Base-by-base conservation (phyloP, 1,140 invertebrate species). In the Tribolium madens region DNA sequence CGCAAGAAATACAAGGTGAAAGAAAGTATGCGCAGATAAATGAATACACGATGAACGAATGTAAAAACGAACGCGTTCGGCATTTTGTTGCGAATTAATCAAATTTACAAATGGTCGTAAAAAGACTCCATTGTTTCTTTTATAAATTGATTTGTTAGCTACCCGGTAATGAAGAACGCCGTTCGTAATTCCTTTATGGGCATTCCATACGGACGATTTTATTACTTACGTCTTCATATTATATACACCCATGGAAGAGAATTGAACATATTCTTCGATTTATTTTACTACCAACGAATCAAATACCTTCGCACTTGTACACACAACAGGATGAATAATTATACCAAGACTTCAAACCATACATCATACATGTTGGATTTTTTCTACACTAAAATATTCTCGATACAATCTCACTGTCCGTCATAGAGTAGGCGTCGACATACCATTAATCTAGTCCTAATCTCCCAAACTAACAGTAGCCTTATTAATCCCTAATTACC, bases 381-480 rank as follows among this genome's bases (percentile, higher is more conserved):
- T 71, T 71, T 71, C 26, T 6, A 36, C 9, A 13, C 5, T 31
- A 7, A 26, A 26, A 26, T 42, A 10, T 42, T 42, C 36, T 7
- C 68, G 10, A 21, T 33, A 71, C 15, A 70, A 70, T 71, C 47
- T 71, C 14, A 71, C 46, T 71, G 68, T 50, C 10, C 14, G 46
- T 48, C 36, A 10, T 14, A 36, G 13, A 76, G 60, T 50, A 33
- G 64, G 47, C 74, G 74, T 69, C 70, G 74, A 71, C 64, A 53
- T 42, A 69, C 21, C 74, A 76, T 75, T 75, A 75, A 75, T 75
- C 36, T 69, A 21, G 4, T 48, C 36, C 60, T 71, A 76, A 76
- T 76, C 64, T 69, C 9, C 3, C 21, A 64, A 18, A 64, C 17
- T 31, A 74, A 74, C 73, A 74, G 73, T 64, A 74, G 73, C 73